Conservation (phyloP, 2,797 vertebrate species). For the Parauchenoglanis ngamensis region DNA sequence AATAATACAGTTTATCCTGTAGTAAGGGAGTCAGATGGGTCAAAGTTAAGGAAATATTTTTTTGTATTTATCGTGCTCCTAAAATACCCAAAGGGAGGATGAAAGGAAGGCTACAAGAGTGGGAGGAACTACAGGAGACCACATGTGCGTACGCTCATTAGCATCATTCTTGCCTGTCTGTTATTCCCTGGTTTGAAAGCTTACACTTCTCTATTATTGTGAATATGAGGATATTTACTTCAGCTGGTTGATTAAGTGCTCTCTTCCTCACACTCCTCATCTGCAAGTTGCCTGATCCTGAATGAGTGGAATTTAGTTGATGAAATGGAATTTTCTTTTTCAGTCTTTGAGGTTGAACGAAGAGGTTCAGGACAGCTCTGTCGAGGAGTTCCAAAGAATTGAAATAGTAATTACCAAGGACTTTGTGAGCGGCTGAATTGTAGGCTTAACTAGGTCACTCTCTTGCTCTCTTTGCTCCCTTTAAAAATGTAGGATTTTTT, state of each 20-base stretch:
- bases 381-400: slow-evolving; percentile 68
- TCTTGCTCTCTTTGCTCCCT: slow-evolving; percentile 17
- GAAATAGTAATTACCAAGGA: slow-evolving; percentile 75
- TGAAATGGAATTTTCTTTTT: slow-evolving; percentile 64
- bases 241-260: slow-evolving; percentile 35
- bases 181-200: slow-evolving; percentile 10
- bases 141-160: slow-evolving; percentile 21
- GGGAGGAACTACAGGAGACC: slow-evolving; percentile 25
- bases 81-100: slow-evolving; percentile 37
- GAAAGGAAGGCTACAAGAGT: slow-evolving; percentile 54
- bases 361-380: slow-evolving; percentile 58
- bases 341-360: slow-evolving; percentile 67
- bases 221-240: slow-evolving; percentile 27
- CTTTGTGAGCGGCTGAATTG: slow-evolving; percentile 72
- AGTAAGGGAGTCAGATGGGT: slow-evolving; percentile 25
- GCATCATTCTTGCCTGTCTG: slow-evolving; percentile 65
- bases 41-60: slow-evolving; percentile 40
- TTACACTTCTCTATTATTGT: slow-evolving; percentile 15
- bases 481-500: not conserved
- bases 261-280: slow-evolving; percentile 38
- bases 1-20: not conserved
- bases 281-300: slow-evolving; percentile 59
- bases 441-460: slow-evolving; percentile 51
- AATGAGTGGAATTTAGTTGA: slow-evolving; percentile 60
- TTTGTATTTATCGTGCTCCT: slow-evolving; percentile 35